Evolutionary conservation across 92 coral and sea anemone species (phyloP).

Genomic region (Paragorgia papillata): DNA sequence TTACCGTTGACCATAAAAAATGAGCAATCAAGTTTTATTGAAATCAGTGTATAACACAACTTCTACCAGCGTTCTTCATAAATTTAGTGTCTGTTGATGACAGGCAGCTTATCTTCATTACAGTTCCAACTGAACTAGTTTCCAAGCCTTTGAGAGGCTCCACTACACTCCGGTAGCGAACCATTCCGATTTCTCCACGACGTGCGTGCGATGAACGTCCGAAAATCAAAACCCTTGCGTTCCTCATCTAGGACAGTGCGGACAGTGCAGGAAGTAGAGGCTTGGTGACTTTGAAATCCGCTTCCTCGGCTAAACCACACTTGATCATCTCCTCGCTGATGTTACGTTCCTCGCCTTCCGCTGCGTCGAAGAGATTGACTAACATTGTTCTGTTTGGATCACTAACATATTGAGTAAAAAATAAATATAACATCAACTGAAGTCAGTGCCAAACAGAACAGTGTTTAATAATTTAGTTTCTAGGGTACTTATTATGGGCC

Average conservation of each 20-base stretch:
- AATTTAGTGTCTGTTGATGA: too few species aligned
- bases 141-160: not conserved
- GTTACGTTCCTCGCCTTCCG: constrained; percentile 59
- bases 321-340: constrained; percentile 76
- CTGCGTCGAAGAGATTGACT: constrained; percentile 78
- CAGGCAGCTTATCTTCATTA: too few species aligned
- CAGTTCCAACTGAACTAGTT: not conserved
- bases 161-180: not conserved
- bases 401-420: constrained; percentile 33
- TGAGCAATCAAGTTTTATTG: too few species aligned
- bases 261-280: not conserved
- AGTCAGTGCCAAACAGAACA: too few species aligned
- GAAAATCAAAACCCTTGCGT: too few species aligned
- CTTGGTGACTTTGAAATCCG: not conserved
- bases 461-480: not conserved
- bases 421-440: not conserved
- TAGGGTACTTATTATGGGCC: too few species aligned
- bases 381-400: constrained; percentile 74
- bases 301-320: constrained; percentile 64
- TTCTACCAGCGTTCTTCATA: too few species aligned
- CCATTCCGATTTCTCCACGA: not conserved
- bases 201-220: not conserved
- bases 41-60: too few species aligned
- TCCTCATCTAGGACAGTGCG: not conserved
- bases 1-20: too few species aligned